phyloP scores from a whole-genome alignment of 2,797 vertebrate genomes.

The Periparus ater region DNA sequence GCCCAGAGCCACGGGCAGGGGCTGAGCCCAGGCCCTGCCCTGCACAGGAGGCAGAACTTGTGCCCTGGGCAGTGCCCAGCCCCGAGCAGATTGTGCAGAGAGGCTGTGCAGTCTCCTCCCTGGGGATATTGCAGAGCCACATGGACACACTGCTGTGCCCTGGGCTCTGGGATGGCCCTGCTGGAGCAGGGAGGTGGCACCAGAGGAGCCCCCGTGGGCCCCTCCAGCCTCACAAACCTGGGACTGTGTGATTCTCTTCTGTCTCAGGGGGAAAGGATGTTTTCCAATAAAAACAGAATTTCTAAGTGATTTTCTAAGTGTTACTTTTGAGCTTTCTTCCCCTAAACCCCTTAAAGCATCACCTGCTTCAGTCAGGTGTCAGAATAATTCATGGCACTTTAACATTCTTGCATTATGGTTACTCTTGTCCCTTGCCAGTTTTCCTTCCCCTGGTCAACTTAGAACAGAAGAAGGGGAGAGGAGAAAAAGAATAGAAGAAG shows the following conservation, averaged over 20 bases:
- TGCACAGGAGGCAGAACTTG: neutral
- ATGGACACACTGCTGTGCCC: neutral
- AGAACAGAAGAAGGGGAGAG: neutral
- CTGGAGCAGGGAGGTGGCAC: neutral
- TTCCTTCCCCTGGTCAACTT: neutral
- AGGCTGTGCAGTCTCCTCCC: neutral
- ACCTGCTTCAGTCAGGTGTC: neutral
- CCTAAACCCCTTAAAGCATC: neutral
- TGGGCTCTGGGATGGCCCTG: neutral
- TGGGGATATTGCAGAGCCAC: neutral
- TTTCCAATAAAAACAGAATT: neutral
- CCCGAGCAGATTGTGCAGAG: neutral
- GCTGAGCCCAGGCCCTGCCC: neutral
- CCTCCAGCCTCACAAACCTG: neutral
- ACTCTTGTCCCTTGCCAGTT: neutral
- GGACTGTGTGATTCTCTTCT: neutral
- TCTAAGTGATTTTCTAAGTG: neutral
- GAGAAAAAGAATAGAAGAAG: neutral
- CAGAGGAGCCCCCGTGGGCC: neutral
- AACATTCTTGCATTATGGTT: neutral
- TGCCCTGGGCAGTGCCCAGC: neutral
- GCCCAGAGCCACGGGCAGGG: neutral
- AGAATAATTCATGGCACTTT: neutral
- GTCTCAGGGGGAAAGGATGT: neutral
- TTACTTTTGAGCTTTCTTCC: neutral